Percentiles rank a stretch among this genome's conserved stretches.
phyloP scores from a whole-genome alignment of 2,888 invertebrate species.

The Nemoura dubitans region DNA sequence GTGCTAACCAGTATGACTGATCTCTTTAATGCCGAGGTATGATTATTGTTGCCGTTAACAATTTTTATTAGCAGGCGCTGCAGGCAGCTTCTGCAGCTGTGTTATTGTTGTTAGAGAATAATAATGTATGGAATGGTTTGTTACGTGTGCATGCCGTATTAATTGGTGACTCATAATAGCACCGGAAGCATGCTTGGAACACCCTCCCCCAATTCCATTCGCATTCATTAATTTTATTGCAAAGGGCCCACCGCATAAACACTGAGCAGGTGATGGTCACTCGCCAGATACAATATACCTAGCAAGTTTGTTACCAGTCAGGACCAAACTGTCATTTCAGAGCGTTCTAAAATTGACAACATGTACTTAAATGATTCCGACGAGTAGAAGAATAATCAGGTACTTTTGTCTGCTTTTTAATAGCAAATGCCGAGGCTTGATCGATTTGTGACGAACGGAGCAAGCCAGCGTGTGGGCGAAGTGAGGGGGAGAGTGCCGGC shows the following conservation, averaged over 20 bases:
- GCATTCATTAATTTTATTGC: slow-evolving; percentile 12
- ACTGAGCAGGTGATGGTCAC: neutral
- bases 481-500: neutral
- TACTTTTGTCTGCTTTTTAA: neutral
- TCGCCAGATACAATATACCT: neutral
- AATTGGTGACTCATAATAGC: slow-evolving; percentile 5
- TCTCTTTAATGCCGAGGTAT: neutral
- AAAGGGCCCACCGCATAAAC: neutral
- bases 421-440: neutral
- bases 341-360: neutral
- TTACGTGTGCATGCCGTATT: neutral
- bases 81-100: neutral
- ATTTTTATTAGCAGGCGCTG: neutral
- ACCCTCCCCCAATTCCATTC: slow-evolving; percentile 7
- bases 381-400: neutral
- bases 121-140: neutral
- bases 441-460: neutral
- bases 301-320: neutral
- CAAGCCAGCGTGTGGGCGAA: neutral
- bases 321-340: neutral
- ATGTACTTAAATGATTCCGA: neutral
- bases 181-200: slow-evolving; percentile 12
- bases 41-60: neutral
- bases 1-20: no score
- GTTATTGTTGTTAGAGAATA: neutral